phyloP scores from a whole-genome alignment of 2,888 invertebrate genomes.

The Ischnura elegans region DNA sequence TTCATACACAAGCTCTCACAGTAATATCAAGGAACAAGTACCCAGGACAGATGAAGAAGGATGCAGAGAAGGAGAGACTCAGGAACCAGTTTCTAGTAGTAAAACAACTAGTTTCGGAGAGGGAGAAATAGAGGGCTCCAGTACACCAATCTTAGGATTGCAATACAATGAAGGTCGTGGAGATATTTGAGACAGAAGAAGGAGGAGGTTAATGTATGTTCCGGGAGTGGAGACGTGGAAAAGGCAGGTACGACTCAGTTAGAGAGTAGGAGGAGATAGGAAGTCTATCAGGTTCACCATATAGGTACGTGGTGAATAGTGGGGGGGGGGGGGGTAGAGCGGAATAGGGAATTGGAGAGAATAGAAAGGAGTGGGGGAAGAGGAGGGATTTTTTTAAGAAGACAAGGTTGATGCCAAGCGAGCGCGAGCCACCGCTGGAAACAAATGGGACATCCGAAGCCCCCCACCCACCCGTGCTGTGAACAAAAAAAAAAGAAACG shows the following conservation, averaged over 20 bases:
- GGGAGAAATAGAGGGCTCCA: too few species aligned
- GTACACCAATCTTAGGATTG: too few species aligned
- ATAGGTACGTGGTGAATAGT: too few species aligned
- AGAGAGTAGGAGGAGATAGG: not conserved
- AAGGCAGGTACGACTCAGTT: not conserved
- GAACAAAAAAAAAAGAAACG: not conserved
- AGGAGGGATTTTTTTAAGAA: not conserved
- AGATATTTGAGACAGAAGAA: not conserved
- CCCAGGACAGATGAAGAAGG: too few species aligned
- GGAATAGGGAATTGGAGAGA: too few species aligned
- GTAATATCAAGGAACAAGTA: too few species aligned
- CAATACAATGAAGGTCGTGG: not conserved
- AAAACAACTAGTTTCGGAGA: too few species aligned
- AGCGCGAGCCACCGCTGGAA: not conserved
- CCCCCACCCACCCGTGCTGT: not conserved
- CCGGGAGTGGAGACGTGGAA: not conserved
- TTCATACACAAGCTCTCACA: too few species aligned
- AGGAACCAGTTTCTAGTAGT: too few species aligned
- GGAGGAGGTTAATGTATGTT: not conserved
- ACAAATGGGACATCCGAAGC: not conserved
- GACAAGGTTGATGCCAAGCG: slow-evolving; percentile 18
- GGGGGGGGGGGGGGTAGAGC: not conserved
- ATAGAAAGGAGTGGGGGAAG: not conserved
- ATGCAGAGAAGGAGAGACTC: too few species aligned
- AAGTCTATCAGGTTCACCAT: too few species aligned